Base-by-base conservation (phyloP, 2,113 vertebrate genomes). In the Accipiter virgatus region DNA sequence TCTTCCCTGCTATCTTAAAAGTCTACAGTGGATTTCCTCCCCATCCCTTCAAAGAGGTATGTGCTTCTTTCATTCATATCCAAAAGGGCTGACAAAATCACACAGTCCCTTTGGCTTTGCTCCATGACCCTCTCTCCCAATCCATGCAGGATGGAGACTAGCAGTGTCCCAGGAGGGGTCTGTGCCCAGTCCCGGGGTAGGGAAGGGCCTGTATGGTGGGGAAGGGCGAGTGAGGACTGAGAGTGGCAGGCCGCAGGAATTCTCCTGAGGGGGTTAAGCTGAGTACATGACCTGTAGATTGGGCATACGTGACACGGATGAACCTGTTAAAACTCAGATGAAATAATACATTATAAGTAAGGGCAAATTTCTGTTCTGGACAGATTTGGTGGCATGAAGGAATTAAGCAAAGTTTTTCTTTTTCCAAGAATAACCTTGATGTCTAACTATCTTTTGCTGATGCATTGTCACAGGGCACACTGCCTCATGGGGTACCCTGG, bases 161-260 rank as follows among this genome's bases (percentile, higher is more conserved):
- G n/a, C n/a, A 66, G 34, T 14, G 25, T 47, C 26, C 43, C 14
- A 13, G 38, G 43, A 65, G 7, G 36, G 43, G 50, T 6, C 11
- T 1, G 3, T 3, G 3, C 5, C 27, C 47, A 45, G 21, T 48
- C 32, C 40, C 0, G 0, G 4, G 11, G 12, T 4, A 65, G 38
- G 20, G n/a, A 71, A 40, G 21, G 43, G 43, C 5, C 48, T 13
- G 21, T 13, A 1, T 8, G 11, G 17, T 13, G 17, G 36, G 68
- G n/a, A 52, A 75, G 52, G 52, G 52, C 10, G 10, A 48, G 62
- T 11, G 43, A 93, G 16, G 40, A 9, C 38, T 16, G 16, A 42
- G 55, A 52, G 55, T 68, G 42, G 50, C 48, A 56, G 36, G 32
- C 16, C 68, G 74, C 67, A 68, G 13, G 40, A 38, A 17, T 34